Conservation (phyloP, 2,113 vertebrate genomes). For the Lagopus leucura region DNA sequence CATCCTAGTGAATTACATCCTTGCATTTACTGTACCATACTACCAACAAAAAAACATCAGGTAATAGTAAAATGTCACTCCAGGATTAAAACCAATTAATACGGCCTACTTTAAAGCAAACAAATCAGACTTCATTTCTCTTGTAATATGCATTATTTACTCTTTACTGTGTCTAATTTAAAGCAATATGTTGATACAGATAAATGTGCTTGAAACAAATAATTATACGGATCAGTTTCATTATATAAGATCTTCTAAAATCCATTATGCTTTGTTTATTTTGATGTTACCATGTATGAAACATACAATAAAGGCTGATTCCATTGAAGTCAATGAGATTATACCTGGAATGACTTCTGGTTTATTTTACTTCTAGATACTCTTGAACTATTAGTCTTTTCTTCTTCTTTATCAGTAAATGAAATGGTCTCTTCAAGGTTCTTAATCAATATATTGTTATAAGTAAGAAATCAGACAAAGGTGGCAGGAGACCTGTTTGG, state of each 20-base stretch:
- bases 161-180: not conserved
- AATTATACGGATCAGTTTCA: not conserved
- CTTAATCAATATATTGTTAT: not conserved
- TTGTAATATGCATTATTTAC: not conserved
- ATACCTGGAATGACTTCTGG: not conserved
- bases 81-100: not conserved
- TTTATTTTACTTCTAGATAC: not conserved
- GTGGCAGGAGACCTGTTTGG: not conserved
- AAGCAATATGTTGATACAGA: not conserved
- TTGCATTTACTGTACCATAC: not conserved
- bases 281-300: not conserved
- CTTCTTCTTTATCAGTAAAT: not conserved
- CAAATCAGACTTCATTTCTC: not conserved
- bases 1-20: not conserved
- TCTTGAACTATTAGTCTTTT: slow-evolving; percentile 13
- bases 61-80: not conserved
- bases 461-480: not conserved
- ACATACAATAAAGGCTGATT: not conserved
- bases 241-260: not conserved
- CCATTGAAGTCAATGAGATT: not conserved
- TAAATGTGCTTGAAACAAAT: not conserved
- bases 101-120: not conserved
- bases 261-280: not conserved
- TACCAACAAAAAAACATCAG: not conserved
- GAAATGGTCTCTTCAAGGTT: not conserved